Percentiles rank a stretch among this genome's conserved stretches.
These are phyloP conservation scores for Rhea americana DNA, from an alignment of 2,113 vertebrate genomes.

Conservation along the genomic window DNA sequence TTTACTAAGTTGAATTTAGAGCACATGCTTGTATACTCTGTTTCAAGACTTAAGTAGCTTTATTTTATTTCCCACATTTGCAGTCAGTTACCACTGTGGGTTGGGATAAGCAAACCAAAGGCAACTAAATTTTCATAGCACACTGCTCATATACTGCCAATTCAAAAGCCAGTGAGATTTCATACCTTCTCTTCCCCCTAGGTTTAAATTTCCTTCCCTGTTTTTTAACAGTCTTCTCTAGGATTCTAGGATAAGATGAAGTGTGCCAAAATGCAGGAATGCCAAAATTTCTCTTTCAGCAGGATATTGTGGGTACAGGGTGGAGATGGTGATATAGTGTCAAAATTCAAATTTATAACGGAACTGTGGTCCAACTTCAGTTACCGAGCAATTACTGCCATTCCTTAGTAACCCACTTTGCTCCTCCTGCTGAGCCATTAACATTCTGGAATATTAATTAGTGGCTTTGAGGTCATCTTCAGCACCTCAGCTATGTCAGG, in stretches of 20 bases:
- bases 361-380: background rate
- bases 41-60: background rate
- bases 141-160: background rate
- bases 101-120: background rate
- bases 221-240: background rate
- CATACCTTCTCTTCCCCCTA: background rate
- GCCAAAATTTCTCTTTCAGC: background rate
- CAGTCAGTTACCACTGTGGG: background rate
- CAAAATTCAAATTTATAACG: background rate
- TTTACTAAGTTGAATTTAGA: background rate
- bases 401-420: slow-evolving; percentile 26
- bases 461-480: slow-evolving; percentile 31
- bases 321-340: background rate
- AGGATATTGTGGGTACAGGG: background rate
- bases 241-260: background rate
- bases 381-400: background rate
- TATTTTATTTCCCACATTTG: background rate
- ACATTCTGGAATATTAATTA: slow-evolving; percentile 50
- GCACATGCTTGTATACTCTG: background rate
- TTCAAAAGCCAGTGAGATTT: background rate
- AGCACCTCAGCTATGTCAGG: slow-evolving; percentile 30
- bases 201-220: background rate
- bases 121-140: background rate
- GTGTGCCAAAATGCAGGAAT: background rate
- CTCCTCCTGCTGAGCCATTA: background rate